Evolutionary conservation across 2,888 invertebrate species (phyloP).

Genomic region (Ashinkailepas kermadecensis): DNA sequence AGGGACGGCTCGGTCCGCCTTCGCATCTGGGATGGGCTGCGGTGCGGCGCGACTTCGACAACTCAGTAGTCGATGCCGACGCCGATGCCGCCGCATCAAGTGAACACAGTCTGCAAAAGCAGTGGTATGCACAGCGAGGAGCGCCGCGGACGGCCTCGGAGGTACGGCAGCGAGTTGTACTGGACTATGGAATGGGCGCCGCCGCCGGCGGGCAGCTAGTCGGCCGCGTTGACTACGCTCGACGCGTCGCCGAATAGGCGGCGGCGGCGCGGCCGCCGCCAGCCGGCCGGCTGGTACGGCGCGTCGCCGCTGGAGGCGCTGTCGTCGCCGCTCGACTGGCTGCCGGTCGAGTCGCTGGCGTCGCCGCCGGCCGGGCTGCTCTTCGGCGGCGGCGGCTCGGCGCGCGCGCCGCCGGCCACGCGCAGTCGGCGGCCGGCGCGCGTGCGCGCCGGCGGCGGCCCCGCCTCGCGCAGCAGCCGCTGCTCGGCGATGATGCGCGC

Average conservation of each 20-base stretch:
- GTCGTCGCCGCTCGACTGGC: constrained; percentile 5
- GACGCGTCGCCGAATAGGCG: not conserved
- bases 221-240: not conserved
- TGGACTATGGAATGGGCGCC: not conserved
- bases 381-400: not conserved
- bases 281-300: not conserved
- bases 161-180: not conserved
- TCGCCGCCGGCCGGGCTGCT: not conserved
- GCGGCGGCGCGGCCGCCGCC: constrained; percentile 1
- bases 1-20: no score
- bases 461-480: not conserved
- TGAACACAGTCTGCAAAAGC: constrained; percentile 14
- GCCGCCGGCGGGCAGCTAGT: not conserved
- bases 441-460: not conserved
- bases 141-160: not conserved
- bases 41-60: not conserved
- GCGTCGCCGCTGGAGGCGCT: constrained; percentile 17
- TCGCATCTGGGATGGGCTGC: not conserved
- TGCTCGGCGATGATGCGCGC: constrained; percentile 19
- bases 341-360: not conserved
- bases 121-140: not conserved
- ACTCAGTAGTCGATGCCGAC: not conserved
- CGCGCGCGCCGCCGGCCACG: not conserved
- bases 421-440: not conserved
- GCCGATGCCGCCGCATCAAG: not conserved